Percentiles rank a stretch among this genome's conserved stretches.
phyloP scores from a whole-genome alignment of 2,797 vertebrate species.

The Tenualosa thibaudeaui region DNA sequence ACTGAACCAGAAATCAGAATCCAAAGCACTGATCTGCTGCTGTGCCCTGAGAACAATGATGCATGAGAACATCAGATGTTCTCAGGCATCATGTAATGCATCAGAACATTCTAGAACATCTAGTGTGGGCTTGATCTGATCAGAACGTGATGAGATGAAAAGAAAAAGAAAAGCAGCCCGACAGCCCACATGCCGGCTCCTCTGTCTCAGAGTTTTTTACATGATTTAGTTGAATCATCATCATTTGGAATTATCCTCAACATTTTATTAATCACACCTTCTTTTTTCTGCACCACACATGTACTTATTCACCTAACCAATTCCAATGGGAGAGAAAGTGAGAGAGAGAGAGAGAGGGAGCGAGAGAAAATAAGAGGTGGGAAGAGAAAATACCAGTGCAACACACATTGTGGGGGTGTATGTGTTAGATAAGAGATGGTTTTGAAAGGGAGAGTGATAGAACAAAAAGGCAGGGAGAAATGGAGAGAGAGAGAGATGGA shows the following conservation, averaged over 20 bases:
- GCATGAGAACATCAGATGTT: background rate
- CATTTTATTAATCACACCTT: background rate
- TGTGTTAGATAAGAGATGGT: background rate
- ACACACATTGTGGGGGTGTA: background rate
- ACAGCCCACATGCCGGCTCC: background rate
- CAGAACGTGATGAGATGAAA: too few species aligned
- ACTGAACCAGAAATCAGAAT: too few species aligned
- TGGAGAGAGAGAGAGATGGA: constrained; percentile 17
- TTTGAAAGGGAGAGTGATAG: background rate
- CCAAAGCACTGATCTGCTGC: background rate
- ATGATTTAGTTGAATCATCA: too few species aligned
- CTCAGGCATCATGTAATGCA: too few species aligned
- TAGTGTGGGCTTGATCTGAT: too few species aligned
- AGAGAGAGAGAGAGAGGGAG: background rate
- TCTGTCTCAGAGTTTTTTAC: too few species aligned
- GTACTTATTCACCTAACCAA: background rate
- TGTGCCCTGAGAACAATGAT: background rate
- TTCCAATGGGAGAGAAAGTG: background rate
- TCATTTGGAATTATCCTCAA: background rate
- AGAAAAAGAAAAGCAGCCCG: background rate
- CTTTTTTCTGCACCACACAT: background rate
- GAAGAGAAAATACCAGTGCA: background rate
- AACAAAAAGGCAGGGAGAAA: background rate
- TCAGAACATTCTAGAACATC: too few species aligned
- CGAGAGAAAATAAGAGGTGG: background rate